phyloP scores from a whole-genome alignment of 2,113 vertebrate genomes.

The Columba livia region DNA sequence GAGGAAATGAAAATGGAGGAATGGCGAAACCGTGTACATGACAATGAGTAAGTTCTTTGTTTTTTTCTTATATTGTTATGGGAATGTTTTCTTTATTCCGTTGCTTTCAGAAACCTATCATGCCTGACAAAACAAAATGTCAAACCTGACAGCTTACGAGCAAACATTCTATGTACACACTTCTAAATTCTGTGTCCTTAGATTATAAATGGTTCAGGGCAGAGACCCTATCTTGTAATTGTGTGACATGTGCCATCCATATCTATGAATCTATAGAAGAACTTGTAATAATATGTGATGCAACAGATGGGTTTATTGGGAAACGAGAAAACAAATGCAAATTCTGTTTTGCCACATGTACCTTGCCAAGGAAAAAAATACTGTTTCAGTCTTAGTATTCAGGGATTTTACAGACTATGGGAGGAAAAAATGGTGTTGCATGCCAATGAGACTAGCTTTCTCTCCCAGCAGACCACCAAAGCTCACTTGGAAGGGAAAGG shows the following conservation, averaged over 20 bases:
- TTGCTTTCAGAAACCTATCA: slow-evolving; percentile 1
- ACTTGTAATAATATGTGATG: background rate
- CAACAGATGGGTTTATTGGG: slow-evolving; percentile 14
- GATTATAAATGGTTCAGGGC: slow-evolving; percentile 7
- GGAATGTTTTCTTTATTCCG: background rate
- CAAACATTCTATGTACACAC: background rate
- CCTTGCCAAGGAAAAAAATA: background rate
- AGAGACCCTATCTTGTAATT: slow-evolving; percentile 35
- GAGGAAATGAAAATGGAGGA: slow-evolving; percentile 69
- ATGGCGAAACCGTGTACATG: slow-evolving; percentile 50
- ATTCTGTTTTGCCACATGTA: background rate
- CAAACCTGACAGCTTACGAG: slow-evolving; percentile 59
- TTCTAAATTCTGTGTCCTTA: slow-evolving; percentile 29
- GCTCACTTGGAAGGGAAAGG: background rate
- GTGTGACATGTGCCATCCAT: background rate
- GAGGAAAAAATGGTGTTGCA: background rate
- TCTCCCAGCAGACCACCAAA: background rate
- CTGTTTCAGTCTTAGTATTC: background rate
- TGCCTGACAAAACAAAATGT: slow-evolving; percentile 50
- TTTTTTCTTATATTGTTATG: background rate
- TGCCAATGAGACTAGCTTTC: background rate
- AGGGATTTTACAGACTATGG: background rate
- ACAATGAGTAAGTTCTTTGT: slow-evolving; percentile 73
- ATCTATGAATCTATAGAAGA: background rate
- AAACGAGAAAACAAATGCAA: slow-evolving; percentile 35